Evolutionary conservation across 2,888 invertebrate genomes (phyloP), one percentile per base, ranked within the genome.

Genomic region (Eilema caniola): DNA sequence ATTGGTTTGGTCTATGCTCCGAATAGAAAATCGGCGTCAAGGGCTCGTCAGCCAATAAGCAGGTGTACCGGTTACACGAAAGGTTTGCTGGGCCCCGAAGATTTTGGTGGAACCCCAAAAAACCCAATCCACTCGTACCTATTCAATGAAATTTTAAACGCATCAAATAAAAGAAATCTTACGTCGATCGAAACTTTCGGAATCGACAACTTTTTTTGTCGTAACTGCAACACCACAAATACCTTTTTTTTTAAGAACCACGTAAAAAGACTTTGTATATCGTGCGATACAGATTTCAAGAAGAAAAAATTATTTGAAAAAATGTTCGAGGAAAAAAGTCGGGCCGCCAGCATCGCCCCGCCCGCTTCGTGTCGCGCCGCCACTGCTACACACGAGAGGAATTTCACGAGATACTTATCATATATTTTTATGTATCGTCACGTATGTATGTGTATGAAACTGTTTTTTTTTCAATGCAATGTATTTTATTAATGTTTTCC

Each of bases 241-340:
- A 67, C 73, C 73, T 74, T 82, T 86, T 41, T 41, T 87, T 84
- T 82, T 64, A 80, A 81, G 81, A 83, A 83, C 79, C 76, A 86
- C 80, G 82, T 84, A 86, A 87, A 89, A 89, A 86, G 86, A 88
- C 79, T 88, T 87, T 87, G 87, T 88, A 85, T 90, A 88, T 88
- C 91, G 92, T 93, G 92, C 92, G 88, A 92, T 93, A 92, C 92
- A 91, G 90, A 92, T 92, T 92, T 90, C 88, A 89, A 86, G 83
- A 88, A 79, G 83, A 87, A 89, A 90, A 90, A 89, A 87, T 65
- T 77, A 71, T 71, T 76, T 83, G 85, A 87, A 85, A 86, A 82
- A 82, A 82, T 80, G 79, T 56, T 77, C 75, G 70, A 82, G 83
- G 85, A 86, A 86, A 86, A 81, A 81, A 82, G 86, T 85, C 84